Base-by-base conservation (phyloP, 2,797 vertebrate genomes). In the Lemur catta region DNA sequence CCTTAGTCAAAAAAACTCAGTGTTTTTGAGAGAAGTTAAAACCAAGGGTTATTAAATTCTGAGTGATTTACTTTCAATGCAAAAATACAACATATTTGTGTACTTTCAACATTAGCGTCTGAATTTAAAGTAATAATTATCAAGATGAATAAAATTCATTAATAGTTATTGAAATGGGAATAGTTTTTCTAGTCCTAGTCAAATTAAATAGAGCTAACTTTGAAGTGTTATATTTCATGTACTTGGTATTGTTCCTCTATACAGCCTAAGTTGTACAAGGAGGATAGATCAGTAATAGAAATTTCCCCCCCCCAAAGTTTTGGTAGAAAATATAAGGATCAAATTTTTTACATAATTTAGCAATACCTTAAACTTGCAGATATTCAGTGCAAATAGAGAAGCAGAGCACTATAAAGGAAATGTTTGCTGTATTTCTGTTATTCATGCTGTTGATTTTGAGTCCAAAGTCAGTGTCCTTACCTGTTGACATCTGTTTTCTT, bases 401-500 rank as follows among this genome's bases (percentile, higher is more conserved):
- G 95, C 48, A 95, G 79, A 95, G 89, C 95, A 38, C 78, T 38
- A 2, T 71, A 11, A 43, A 86, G 65, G 95, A 97, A 92, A 96
- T 72, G 93, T 97, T 95, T 97, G 94, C 96, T 96, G 46, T 98
- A 88, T 97, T 97, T 97, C 97, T 98, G 69, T 84, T 94, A 97
- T 78, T 96, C 95, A 4, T 97, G 65, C 97, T 98, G 79, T 94
- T 98, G 94, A 94, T 96, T 94, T 98, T 98, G 97, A 97, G 95
- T 97, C 96, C 94, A 10, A 35, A 46, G 89, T 97, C 67, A 55
- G 97, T 98, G 96, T 94, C 92, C 82, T 98, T 98, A 91, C 94
- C 98, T 98, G 95, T 98, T 98, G 98, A 98, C 98, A 96, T 98
- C 98, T 98, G 96, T 98, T 97, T 98, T 98, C 98, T 98, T 98